Conservation (phyloP, 1,140 invertebrate genomes). For the Bombus cullumanus region DNA sequence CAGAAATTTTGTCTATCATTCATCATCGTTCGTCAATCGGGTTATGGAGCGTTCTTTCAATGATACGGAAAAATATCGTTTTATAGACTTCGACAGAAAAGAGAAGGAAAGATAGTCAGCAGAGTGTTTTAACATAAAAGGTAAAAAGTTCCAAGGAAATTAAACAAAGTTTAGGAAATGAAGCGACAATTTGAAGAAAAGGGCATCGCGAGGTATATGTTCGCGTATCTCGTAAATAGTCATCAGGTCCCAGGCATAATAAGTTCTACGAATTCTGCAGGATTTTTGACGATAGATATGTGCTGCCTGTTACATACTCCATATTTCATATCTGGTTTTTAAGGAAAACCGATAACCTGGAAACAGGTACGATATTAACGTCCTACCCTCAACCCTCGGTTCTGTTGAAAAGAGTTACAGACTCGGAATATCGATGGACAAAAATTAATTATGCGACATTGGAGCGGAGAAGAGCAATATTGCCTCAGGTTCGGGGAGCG, state of each 20-base stretch:
- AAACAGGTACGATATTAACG: conserved; percentile 38
- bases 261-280: neutral
- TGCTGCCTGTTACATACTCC: neutral
- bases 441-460: conserved; percentile 51
- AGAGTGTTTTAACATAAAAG: neutral
- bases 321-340: conserved; percentile 37
- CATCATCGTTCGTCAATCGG: neutral
- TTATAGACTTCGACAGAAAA: neutral
- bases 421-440: conserved; percentile 49
- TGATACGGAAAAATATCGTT: neutral
- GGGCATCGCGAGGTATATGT: neutral
- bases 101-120: neutral
- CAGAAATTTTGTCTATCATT: neutral
- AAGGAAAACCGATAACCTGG: conserved; percentile 39
- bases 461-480: conserved; percentile 28
- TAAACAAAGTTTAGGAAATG: neutral
- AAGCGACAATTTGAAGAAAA: neutral
- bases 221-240: neutral
- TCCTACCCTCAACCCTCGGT: neutral
- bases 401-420: conserved; percentile 22
- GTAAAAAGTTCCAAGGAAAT: neutral
- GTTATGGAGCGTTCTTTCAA: conserved; percentile 8
- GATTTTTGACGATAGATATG: neutral
- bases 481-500: neutral
- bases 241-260: neutral